These are phyloP conservation scores for Darevskia nairensis DNA, from an alignment of 2,797 vertebrate species.

Conservation along the genomic window DNA sequence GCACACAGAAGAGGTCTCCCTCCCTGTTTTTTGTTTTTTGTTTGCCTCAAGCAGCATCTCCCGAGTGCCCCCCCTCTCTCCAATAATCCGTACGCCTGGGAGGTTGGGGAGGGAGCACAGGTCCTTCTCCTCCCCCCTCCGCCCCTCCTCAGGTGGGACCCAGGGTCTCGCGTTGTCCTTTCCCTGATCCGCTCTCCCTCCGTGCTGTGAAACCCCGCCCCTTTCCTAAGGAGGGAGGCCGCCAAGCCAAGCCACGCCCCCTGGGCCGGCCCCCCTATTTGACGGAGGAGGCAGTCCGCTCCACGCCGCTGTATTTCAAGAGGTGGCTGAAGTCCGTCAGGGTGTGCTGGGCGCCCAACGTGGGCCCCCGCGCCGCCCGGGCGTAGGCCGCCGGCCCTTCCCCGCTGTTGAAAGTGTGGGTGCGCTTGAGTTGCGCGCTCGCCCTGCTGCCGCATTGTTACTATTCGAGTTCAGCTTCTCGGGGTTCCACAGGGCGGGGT, in stretches of 20 bases:
- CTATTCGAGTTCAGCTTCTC: slow-evolving; percentile 88
- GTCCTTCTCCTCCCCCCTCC: not conserved
- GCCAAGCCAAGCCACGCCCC: slow-evolving; percentile 16
- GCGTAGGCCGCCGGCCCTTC: slow-evolving; percentile 65
- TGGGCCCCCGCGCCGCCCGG: slow-evolving; percentile 59
- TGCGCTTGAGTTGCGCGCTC: slow-evolving; percentile 74
- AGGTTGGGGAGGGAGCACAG: not conserved
- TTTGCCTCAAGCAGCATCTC: not conserved
- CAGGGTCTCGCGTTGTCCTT: not conserved
- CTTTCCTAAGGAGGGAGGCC: slow-evolving; percentile 14
- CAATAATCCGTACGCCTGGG: not conserved
- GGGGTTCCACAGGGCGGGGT: slow-evolving; percentile 86
- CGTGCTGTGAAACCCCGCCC: slow-evolving; percentile 5
- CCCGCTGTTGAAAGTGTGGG: slow-evolving; percentile 80
- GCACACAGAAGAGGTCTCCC: slow-evolving; percentile 8
- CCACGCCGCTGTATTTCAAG: slow-evolving; percentile 82
- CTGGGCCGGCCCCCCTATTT: slow-evolving; percentile 56
- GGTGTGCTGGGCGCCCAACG: slow-evolving; percentile 72
- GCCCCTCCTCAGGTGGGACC: not conserved
- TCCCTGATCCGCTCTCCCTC: not conserved
- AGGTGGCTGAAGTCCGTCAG: slow-evolving; percentile 89
- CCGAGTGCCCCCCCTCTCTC: not conserved
- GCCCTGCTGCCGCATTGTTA: slow-evolving; percentile 80
- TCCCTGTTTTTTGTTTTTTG: not conserved
- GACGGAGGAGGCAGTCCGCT: slow-evolving; percentile 84